Base-by-base conservation (phyloP, 1,140 invertebrate genomes). In the Psilanteris sp. region DNA sequence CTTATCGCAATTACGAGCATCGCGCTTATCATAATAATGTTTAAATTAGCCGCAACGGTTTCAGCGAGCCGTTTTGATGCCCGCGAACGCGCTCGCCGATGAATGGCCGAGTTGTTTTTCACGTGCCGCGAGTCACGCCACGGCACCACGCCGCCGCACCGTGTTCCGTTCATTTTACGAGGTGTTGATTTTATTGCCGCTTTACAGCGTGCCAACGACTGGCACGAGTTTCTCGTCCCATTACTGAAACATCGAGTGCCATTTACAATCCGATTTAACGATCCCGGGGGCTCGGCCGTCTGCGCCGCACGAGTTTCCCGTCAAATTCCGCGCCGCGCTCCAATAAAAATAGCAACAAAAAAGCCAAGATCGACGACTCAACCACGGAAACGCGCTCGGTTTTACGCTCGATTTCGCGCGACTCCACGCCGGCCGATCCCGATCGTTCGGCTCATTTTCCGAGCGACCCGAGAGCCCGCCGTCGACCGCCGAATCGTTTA, bases 161-260 rank as follows among this genome's bases (percentile, higher is more conserved):
- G 37, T 29, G 55, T 61, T 57, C 34, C 37, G 46, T 46, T 55
- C 27, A 68, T 78, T 74, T 74, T 71, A 74, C 71, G 76, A 78
- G 54, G 70, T 44, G 76, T 71, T 74, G 64, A 78, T 77, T 85
- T 86, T 85, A 87, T 81, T 81, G 80, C 79, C 77, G 81, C 83
- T 88, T 85, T 83, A 87, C 79, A 83, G 77, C 77, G 83, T 81
- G 85, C 78, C 75, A 83, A 82, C 79, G 77, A 76, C 79, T 77
- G 79, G 79, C 81, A 83, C 85, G 84, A 86, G 86, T 78, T 77
- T 62, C 62, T 70, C 68, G 77, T 80, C 85, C 83, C 82, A 85
- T 88, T 87, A 87, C 75, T 85, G 81, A 87, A 85, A 87, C 81
- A 83, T 84, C 78, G 77, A 85, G 81, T 79, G 79, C 77, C 82